These are phyloP conservation scores for Mellilla xanthometata DNA, from an alignment of 2,888 invertebrate genomes.

Conservation along the genomic window DNA sequence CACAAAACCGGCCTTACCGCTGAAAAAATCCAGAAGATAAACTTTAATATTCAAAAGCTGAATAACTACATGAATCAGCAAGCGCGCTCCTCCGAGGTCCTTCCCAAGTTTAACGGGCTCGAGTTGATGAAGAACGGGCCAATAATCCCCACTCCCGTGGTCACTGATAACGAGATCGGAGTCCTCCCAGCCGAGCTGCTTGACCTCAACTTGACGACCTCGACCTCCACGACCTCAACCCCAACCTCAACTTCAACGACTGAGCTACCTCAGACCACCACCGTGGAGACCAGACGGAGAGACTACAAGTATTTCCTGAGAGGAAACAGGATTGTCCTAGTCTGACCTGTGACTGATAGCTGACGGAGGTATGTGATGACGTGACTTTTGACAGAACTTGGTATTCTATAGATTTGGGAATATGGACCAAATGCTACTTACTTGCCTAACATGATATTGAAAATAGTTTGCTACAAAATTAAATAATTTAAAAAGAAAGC, in stretches of 20 bases:
- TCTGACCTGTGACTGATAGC: conserved; percentile 60
- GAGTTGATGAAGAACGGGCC: conserved; percentile 59
- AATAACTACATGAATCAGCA: conserved; percentile 53
- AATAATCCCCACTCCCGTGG: conserved; percentile 62
- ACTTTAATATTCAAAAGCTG: conserved; percentile 61
- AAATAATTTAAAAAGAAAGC: too few relatives aligned
- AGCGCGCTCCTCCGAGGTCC: conserved; percentile 64
- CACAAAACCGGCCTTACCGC: conserved; percentile 53
- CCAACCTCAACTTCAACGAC: conserved; percentile 46
- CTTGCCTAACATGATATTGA: too few relatives aligned
- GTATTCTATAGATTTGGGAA: conserved; percentile 4
- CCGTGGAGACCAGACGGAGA: conserved; percentile 59
- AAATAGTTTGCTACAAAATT: too few relatives aligned
- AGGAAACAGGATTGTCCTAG: conserved; percentile 76
- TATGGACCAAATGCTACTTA: too few relatives aligned
- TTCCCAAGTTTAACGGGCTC: conserved; percentile 52
- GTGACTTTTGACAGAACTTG: conserved; percentile 24
- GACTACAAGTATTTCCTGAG: conserved; percentile 72
- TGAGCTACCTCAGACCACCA: conserved; percentile 45
- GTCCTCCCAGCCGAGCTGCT: conserved; percentile 69
- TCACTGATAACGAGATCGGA: conserved; percentile 69
- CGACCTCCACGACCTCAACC: conserved; percentile 44
- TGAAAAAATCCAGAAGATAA: conserved; percentile 72
- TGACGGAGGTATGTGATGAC: conserved; percentile 36
- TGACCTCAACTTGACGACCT: conserved; percentile 38